Conservation (phyloP, 2,888 invertebrate species). For the Trichacis sp. region DNA sequence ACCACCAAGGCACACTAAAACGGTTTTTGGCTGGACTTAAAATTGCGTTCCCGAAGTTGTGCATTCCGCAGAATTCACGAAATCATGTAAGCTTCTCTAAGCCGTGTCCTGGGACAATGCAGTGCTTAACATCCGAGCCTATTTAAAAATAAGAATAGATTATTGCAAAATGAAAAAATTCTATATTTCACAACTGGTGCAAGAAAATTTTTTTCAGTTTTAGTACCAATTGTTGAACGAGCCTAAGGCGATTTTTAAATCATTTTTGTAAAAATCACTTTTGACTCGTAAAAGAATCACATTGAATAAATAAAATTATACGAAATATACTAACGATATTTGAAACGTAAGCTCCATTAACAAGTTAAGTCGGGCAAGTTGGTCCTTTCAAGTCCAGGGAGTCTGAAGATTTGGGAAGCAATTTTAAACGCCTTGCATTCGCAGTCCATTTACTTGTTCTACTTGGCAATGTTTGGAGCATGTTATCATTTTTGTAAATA, state of each 20-base stretch:
- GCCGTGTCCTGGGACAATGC: constrained; percentile 57
- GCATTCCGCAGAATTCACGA: constrained; percentile 55
- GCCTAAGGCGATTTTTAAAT: no score
- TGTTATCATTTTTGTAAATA: constrained; percentile 55
- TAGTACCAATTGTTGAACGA: no score
- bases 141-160: no score
- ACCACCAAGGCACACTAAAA: constrained; percentile 90
- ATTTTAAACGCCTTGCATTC: constrained; percentile 72
- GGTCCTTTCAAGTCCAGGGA: constrained; percentile 73
- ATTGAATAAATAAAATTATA: no score
- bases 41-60: constrained; percentile 51
- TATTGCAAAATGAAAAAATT: no score
- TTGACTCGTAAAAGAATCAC: no score
- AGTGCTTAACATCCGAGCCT: constrained; percentile 61
- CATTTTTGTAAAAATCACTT: no score
- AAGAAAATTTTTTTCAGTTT: no score
- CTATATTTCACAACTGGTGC: no score
- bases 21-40: constrained; percentile 75
- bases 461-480: constrained; percentile 60
- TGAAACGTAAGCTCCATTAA: constrained; percentile 91
- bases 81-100: constrained; percentile 56
- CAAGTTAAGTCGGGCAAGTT: constrained; percentile 92
- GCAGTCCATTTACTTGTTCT: constrained; percentile 64
- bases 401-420: constrained; percentile 77
- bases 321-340: constrained; percentile 68